phyloP scores from a whole-genome alignment of 1,140 invertebrate species.

The Scaptomyza pallida region DNA sequence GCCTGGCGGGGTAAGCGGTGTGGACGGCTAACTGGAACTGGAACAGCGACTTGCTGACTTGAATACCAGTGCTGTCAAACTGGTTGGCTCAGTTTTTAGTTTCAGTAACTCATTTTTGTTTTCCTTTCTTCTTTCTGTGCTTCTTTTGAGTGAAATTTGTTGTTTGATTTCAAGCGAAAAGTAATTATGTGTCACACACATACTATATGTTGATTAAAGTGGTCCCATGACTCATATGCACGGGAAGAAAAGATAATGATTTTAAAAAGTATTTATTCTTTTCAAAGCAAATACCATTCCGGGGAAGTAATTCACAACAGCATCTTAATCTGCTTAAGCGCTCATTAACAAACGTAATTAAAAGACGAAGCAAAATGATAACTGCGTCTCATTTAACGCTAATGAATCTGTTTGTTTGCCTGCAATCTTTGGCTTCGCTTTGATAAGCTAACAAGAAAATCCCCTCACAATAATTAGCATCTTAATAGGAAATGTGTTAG shows the following conservation, averaged over 20 bases:
- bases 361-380: not conserved
- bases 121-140: not conserved
- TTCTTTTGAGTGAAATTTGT: conserved; percentile 39
- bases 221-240: conserved; percentile 2
- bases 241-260: not conserved
- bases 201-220: not conserved
- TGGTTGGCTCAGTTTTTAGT: conserved; percentile 25
- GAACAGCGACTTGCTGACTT: conserved; percentile 32
- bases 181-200: conserved; percentile 34
- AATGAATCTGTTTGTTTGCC: not conserved
- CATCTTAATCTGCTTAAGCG: not conserved
- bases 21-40: conserved; percentile 16
- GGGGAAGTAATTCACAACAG: not conserved
- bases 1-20: not conserved
- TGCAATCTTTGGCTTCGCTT: not conserved
- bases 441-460: not conserved
- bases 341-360: too few relatives aligned
- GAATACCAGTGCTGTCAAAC: conserved; percentile 27
- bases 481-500: conserved; percentile 4
- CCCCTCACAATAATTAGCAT: not conserved
- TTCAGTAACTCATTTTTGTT: conserved; percentile 13
- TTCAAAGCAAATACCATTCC: too few relatives aligned
- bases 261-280: not conserved
- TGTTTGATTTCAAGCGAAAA: conserved; percentile 35
- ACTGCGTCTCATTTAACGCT: conserved; percentile 5